Evolutionary conservation across 2,797 vertebrate species (phyloP), one percentile per base, ranked within the genome.

Genomic region (Paedocypris micromegethes): DNA sequence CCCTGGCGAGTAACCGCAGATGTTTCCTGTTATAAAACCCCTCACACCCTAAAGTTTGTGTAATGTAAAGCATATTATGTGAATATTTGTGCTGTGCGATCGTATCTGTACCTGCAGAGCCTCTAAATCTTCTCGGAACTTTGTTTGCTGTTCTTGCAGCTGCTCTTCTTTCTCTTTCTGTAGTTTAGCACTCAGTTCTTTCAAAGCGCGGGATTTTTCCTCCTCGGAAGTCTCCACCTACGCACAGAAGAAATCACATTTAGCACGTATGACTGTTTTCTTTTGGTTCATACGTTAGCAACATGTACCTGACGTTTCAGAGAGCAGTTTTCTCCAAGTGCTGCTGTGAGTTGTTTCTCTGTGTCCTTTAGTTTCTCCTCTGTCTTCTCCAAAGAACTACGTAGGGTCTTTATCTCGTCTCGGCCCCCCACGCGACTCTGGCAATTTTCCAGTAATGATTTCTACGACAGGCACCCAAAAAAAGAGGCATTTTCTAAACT

Each of bases 371-470:
- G 88, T 70, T 87, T 88, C 68, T 92, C 90, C 85, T 95, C 85
- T 0, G 93, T 91, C 40, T 90, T 87, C 9, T 91, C 86, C 0
- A 90, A 92, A 0, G 88, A 90, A 76, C 83, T 87, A 70, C 84
- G 89, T 72, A 97, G 75, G 73, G 73, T 89, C 79, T 85, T 90
- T 81, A 91, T 83, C 74, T 94, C 89, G 3, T 95, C 94, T 73
- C 86, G 89, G 62, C 80, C 87, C 64, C 85, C 84, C 68, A 91
- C 88, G 4, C 93, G 91, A 81, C 82, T 90, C 77, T 94, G 77
- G 66, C 94, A 94, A 79, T 92, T 92, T 61, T 97, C 93, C 80
- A 99, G 87, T 3, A 99, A 83, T 7, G 92, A 90, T 91, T 95
- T 97, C 96, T 99, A 53, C 75, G 83, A 75, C 73, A 39, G 72